Evolutionary conservation across 2,113 vertebrate species (phyloP).

Genomic region (Dasyurus viverrinus): DNA sequence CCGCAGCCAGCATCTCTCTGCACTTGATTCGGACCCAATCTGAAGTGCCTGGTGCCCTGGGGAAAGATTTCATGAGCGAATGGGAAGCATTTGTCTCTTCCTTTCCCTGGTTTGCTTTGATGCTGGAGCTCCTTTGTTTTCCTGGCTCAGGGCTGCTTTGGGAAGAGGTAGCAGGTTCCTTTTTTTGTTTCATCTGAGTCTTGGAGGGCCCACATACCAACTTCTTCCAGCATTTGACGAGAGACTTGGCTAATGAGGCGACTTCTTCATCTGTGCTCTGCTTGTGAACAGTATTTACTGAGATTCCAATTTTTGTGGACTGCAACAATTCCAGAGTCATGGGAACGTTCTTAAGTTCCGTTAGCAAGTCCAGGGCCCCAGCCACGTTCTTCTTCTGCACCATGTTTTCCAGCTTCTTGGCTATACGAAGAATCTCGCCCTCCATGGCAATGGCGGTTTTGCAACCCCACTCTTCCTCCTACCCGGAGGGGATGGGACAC

Average conservation of each 20-base stretch:
- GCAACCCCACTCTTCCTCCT: background rate
- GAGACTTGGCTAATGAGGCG: conserved; percentile 96
- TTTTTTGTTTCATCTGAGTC: conserved; percentile 91
- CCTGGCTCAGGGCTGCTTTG: conserved; percentile 96
- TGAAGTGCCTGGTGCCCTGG: conserved; percentile 93
- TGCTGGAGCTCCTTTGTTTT: conserved; percentile 95
- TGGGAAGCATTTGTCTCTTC: conserved; percentile 90
- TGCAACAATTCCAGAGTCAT: conserved; percentile 82
- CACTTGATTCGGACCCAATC: conserved; percentile 97
- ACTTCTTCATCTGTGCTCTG: conserved; percentile 99
- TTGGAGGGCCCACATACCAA: conserved; percentile 90
- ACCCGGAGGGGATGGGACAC: background rate
- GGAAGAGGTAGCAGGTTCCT: conserved; percentile 90
- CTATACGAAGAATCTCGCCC: conserved; percentile 91
- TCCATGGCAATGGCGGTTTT: conserved; percentile 83
- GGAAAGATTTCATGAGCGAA: conserved; percentile 92
- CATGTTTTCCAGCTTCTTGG: conserved; percentile 98
- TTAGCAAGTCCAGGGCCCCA: conserved; percentile 96
- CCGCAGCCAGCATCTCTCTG: conserved; percentile 93
- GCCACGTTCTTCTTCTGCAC: conserved; percentile 96
- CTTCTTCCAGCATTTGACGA: conserved; percentile 99
- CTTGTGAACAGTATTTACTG: conserved; percentile 97
- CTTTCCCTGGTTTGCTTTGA: conserved; percentile 92
- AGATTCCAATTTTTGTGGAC: conserved; percentile 99
- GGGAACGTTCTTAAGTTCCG: conserved; percentile 87